These are phyloP conservation scores for Cataglyphis hispanica DNA, from an alignment of 1,140 invertebrate species.

Conservation along the genomic window DNA sequence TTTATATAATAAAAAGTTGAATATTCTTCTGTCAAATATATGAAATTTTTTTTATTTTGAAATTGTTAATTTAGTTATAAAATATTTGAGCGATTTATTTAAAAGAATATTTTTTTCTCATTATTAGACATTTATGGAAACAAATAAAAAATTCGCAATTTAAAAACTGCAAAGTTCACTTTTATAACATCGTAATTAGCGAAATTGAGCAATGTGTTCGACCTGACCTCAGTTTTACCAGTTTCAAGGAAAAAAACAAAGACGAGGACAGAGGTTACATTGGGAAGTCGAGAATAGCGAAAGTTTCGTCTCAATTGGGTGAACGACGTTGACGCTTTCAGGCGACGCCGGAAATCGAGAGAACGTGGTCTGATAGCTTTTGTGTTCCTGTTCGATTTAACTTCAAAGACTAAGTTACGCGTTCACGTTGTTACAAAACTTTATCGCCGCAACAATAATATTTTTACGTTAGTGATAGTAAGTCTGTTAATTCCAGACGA, in stretches of 20 bases:
- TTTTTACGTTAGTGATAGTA: slow-evolving; percentile 45
- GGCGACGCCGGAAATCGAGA: slow-evolving; percentile 69
- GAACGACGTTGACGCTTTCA: slow-evolving; percentile 56
- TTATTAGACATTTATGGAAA: slow-evolving; percentile 11
- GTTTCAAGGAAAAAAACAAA: slow-evolving; percentile 15
- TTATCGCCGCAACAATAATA: slow-evolving; percentile 60
- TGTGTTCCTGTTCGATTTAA: slow-evolving; percentile 66
- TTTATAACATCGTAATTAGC: slow-evolving; percentile 6
- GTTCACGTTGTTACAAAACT: slow-evolving; percentile 52
- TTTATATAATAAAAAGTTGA: neutral
- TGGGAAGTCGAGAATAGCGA: slow-evolving; percentile 39
- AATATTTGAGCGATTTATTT: neutral
- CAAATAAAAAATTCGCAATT: neutral
- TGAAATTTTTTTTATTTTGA: neutral
- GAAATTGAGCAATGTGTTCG: neutral
- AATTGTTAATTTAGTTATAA: neutral
- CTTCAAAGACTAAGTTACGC: slow-evolving; percentile 40
- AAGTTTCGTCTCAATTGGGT: slow-evolving; percentile 50
- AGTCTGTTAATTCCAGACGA: slow-evolving; percentile 27
- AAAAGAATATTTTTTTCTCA: neutral
- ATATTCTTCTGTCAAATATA: neutral
- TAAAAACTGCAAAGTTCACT: neutral
- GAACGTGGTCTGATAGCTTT: slow-evolving; percentile 69
- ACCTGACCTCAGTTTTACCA: slow-evolving; percentile 15
- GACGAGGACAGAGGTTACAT: slow-evolving; percentile 14